Percentiles rank a stretch among this genome's conserved stretches.
Conservation (phyloP, 2,113 vertebrate genomes). For the Gracilinanus agilis region DNA sequence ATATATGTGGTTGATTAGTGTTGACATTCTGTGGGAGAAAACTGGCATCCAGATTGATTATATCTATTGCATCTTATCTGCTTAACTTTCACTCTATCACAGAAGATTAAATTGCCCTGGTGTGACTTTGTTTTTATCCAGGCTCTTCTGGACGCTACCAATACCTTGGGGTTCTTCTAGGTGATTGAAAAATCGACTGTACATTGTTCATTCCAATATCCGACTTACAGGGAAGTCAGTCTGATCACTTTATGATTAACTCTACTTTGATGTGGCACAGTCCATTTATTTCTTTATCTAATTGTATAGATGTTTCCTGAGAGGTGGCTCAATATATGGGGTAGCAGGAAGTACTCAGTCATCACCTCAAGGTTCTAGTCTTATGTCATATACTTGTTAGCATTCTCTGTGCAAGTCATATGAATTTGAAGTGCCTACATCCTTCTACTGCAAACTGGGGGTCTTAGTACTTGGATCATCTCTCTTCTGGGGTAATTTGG, state of each 20-base stretch:
- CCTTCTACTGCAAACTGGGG: neutral
- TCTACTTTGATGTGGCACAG: neutral
- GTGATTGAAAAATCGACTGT: neutral
- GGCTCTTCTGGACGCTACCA: neutral
- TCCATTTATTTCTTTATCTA: neutral
- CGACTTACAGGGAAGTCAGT: neutral
- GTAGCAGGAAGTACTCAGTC: neutral
- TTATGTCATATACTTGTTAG: neutral
- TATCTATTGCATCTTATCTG: neutral
- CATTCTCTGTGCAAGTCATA: neutral
- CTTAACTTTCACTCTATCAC: neutral
- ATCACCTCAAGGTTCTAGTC: neutral
- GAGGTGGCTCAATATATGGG: neutral
- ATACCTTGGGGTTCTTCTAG: neutral
- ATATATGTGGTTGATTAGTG: constrained; percentile 1
- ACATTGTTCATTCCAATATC: neutral
- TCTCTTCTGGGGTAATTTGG: neutral
- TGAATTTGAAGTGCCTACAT: neutral
- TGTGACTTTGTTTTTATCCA: neutral
- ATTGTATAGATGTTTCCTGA: neutral
- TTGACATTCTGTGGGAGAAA: neutral
- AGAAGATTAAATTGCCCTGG: neutral
- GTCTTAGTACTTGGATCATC: neutral
- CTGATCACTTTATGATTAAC: neutral
- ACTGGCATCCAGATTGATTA: neutral